Evolutionary conservation across 2,113 vertebrate genomes (phyloP).

Genomic region (Psittacus erithacus): DNA sequence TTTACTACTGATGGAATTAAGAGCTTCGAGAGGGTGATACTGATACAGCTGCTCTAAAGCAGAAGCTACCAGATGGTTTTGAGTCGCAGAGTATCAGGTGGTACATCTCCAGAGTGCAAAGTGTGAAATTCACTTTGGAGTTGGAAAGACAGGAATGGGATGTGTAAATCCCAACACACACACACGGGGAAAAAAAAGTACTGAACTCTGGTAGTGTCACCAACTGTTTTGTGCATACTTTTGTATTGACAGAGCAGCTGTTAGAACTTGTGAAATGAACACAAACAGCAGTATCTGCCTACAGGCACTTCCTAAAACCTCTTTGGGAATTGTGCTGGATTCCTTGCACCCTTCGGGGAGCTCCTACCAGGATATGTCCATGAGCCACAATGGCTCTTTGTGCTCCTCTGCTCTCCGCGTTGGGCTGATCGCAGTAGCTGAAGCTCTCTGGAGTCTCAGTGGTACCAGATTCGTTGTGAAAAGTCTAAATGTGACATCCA

Average conservation of each 20-base stretch:
- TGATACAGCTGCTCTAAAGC: neutral
- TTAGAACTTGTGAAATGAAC: neutral
- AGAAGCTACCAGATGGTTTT: neutral
- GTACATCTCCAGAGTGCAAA: neutral
- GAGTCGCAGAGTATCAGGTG: neutral
- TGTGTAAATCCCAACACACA: too few relatives aligned
- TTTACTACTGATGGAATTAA: neutral
- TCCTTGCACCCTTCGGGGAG: accelerated
- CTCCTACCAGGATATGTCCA: neutral
- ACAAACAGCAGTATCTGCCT: accelerated
- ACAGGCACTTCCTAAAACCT: neutral
- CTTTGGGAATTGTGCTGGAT: neutral
- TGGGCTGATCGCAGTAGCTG: accelerated
- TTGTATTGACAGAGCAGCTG: accelerated
- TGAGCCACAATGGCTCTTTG: accelerated
- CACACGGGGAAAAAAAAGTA: too few relatives aligned
- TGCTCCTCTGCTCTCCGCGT: accelerated
- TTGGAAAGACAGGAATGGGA: neutral
- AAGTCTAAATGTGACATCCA: accelerated
- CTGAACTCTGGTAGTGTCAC: neutral
- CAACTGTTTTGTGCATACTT: accelerated
- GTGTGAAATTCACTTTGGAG: accelerated
- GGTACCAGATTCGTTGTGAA: neutral
- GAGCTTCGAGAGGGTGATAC: neutral
- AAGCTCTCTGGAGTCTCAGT: accelerated